Evolutionary conservation across 2,113 vertebrate genomes (phyloP).

Genomic region (Podarcis muralis): DNA sequence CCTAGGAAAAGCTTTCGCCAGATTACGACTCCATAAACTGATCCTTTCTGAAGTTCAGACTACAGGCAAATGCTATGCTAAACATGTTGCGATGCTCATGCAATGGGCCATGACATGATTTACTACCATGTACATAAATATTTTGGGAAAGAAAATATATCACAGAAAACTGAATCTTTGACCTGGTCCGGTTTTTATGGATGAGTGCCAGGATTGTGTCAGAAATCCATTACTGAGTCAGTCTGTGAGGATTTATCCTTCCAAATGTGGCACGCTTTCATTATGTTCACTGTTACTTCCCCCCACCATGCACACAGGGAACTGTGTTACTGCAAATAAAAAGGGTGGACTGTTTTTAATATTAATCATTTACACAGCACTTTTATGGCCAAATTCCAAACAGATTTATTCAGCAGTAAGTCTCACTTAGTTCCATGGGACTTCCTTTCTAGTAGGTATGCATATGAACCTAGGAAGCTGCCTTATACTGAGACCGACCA

Average conservation of each 20-base stretch:
- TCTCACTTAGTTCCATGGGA: not conserved
- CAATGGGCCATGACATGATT: not conserved
- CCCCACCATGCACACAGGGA: not conserved
- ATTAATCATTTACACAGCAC: not conserved
- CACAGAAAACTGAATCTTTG: conserved; percentile 8
- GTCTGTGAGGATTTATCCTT: conserved; percentile 14
- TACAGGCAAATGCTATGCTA: not conserved
- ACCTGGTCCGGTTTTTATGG: conserved; percentile 19
- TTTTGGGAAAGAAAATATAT: conserved; percentile 10
- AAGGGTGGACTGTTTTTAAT: not conserved
- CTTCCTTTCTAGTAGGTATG: not conserved
- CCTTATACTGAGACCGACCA: no score
- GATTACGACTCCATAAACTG: not conserved
- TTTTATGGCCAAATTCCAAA: not conserved
- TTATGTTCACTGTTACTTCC: not conserved
- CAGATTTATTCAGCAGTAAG: not conserved
- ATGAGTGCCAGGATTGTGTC: conserved; percentile 12
- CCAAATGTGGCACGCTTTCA: conserved; percentile 4
- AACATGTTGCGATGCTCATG: not conserved
- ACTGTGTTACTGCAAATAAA: not conserved
- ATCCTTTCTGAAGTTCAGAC: not conserved
- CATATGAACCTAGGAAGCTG: not conserved
- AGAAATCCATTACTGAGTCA: conserved; percentile 16
- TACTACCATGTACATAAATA: conserved; percentile 19
- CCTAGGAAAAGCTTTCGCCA: not conserved